Base-by-base conservation (phyloP, 1,140 invertebrate genomes). In the Druon quercuslanigerum region DNA sequence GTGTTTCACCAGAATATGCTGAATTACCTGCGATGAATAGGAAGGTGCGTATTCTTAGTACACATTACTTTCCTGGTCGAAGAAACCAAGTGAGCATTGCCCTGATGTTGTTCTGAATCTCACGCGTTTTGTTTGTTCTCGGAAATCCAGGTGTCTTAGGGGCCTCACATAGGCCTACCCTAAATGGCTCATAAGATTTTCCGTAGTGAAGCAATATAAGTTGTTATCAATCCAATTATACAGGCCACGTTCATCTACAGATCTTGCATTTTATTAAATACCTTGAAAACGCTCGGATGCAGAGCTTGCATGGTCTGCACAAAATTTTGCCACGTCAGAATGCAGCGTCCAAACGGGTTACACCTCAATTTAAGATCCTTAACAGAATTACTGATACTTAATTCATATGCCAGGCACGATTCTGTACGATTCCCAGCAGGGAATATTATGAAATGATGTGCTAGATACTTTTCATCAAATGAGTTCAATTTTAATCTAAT, bases 251-350 rank as follows among this genome's bases (percentile, higher is more conserved):
- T 60, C 19, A 25, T 25, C 12, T 5, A 25, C 20, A 13, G 20
- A 1, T 60, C 20, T 1, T 79, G 76, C 76, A 79, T 82, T 78
- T 82, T 60, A 74, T 52, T 75, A 78, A 83, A 83, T 77, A 79
- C 75, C 12, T 25, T 60, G 19, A 1, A 60, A 60, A 60, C 46
- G 50, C 25, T 56, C 50, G 50, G 20, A 73, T 73, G 25, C 50
- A n/a, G 71, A 50, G 19, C 50, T 60, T 20, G 56, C 56, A 25
- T 60, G 13, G 56, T 60, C 19, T 12, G 56, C 56, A 60, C 33
- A 60, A 60, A 60, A 33, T 60, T 25, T 25, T 60, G 19, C 19
- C 56, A 25, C 20, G 56, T 60, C 56, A 60, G 56, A 12, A 5
- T 0, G 56, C 20, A 25, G 19, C 19, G 20, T 60, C 20, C 56